Evolutionary conservation across 1,140 invertebrate genomes (phyloP).

Genomic region (Ridgeia piscesae): DNA sequence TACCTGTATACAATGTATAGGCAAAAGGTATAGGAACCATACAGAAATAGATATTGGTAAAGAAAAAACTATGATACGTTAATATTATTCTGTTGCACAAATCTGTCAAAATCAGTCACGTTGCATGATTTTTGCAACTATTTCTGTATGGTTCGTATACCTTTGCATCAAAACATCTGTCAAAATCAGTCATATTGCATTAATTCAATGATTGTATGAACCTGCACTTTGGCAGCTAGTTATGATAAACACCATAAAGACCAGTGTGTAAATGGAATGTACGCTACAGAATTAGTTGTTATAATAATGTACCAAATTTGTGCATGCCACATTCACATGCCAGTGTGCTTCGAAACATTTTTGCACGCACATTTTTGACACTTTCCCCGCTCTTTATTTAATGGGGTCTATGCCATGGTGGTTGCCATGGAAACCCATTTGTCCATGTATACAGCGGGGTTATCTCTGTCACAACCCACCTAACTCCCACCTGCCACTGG

Average conservation of each 20-base stretch:
- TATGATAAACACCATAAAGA: neutral
- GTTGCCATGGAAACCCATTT: neutral
- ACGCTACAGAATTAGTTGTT: neutral
- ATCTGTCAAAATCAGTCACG: neutral
- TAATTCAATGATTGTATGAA: neutral
- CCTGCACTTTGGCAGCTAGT: neutral
- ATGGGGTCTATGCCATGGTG: neutral
- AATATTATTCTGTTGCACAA: neutral
- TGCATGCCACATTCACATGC: neutral
- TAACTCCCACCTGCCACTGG: neutral
- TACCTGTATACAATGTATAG: no score
- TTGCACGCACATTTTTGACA: neutral
- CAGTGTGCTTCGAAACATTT: neutral
- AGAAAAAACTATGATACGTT: neutral
- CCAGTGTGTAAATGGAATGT: neutral
- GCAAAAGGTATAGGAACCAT: neutral
- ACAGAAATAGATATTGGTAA: neutral
- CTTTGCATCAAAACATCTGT: no score
- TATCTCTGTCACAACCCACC: neutral
- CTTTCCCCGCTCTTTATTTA: neutral
- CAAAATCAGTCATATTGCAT: neutral
- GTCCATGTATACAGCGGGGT: neutral
- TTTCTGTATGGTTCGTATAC: no score
- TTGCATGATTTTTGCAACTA: no score
- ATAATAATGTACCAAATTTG: neutral